Conservation (phyloP, 2,797 vertebrate genomes). For the Poeciliopsis gracilis region DNA sequence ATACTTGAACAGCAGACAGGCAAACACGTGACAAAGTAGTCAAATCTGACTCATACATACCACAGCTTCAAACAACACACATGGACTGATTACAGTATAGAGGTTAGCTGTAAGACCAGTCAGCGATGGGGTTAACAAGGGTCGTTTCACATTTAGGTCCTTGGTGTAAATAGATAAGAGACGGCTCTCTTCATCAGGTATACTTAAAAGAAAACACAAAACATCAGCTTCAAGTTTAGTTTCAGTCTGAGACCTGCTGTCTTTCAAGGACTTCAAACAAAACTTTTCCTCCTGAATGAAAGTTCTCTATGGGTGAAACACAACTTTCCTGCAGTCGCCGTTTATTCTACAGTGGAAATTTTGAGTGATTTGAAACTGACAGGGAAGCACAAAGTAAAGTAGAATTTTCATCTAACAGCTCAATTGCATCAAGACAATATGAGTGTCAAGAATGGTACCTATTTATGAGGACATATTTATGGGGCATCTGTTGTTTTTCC, state of each 20-base stretch:
- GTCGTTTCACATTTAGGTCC: slow-evolving; percentile 61
- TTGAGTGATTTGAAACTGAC: slow-evolving; percentile 22
- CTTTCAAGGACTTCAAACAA: background rate
- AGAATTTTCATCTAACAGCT: slow-evolving; percentile 3
- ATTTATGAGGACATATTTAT: slow-evolving; percentile 13
- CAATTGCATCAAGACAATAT: slow-evolving; percentile 6
- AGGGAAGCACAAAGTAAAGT: background rate
- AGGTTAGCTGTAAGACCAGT: slow-evolving; percentile 76
- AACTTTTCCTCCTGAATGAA: background rate
- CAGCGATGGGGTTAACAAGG: slow-evolving; percentile 45
- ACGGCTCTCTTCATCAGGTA: slow-evolving; percentile 35
- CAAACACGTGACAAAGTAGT: slow-evolving; percentile 83
- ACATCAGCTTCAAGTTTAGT: slow-evolving; percentile 38
- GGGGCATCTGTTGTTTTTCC: background rate
- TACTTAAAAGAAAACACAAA: slow-evolving; percentile 1
- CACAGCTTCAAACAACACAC: slow-evolving; percentile 87
- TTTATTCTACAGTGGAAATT: slow-evolving; percentile 25
- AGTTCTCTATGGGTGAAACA: slow-evolving; percentile 16
- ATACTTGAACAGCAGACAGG: slow-evolving; percentile 93
- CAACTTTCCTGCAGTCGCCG: slow-evolving; percentile 2
- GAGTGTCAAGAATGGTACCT: background rate
- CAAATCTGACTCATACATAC: slow-evolving; percentile 81
- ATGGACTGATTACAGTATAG: slow-evolving; percentile 86
- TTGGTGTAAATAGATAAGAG: slow-evolving; percentile 53
- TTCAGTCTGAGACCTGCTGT: slow-evolving; percentile 30